Percentiles rank a stretch among this genome's conserved stretches.
Conservation (phyloP, 2,888 invertebrate genomes). For the Cosmia pyralina region DNA sequence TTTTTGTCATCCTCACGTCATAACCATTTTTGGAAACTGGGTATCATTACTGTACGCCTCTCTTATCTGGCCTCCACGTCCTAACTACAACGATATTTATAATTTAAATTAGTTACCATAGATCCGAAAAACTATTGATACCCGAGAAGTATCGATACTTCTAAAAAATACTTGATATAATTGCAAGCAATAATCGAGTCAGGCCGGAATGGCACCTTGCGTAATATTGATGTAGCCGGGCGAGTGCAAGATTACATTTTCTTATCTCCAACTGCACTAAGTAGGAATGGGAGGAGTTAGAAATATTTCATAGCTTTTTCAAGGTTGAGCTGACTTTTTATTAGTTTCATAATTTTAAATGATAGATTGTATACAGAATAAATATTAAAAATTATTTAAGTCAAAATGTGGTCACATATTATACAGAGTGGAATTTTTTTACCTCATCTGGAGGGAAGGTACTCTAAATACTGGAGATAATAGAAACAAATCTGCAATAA, state of each 20-base stretch:
- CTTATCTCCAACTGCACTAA: background rate
- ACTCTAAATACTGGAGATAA: too few relatives aligned
- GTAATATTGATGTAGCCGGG: background rate
- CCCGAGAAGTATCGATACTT: background rate
- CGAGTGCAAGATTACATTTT: background rate
- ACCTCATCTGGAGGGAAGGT: too few relatives aligned
- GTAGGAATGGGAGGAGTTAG: background rate
- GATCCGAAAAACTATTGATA: background rate
- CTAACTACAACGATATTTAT: background rate
- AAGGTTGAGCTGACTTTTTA: background rate
- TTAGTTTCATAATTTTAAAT: background rate
- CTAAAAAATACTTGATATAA: background rate
- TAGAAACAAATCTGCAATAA: too few relatives aligned
- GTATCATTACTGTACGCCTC: background rate
- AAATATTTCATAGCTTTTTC: background rate
- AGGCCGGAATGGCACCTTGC: too few relatives aligned
- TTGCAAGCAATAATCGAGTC: background rate
- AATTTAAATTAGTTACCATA: background rate
- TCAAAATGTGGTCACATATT: background rate
- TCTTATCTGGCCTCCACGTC: background rate
- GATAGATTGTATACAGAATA: constrained; percentile 10
- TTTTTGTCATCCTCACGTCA: background rate
- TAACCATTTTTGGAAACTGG: background rate
- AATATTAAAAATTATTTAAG: constrained; percentile 12
- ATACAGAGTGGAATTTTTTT: too few relatives aligned